phyloP scores from a whole-genome alignment of 2,888 invertebrate genomes.

The Perizoma flavofasciatum region DNA sequence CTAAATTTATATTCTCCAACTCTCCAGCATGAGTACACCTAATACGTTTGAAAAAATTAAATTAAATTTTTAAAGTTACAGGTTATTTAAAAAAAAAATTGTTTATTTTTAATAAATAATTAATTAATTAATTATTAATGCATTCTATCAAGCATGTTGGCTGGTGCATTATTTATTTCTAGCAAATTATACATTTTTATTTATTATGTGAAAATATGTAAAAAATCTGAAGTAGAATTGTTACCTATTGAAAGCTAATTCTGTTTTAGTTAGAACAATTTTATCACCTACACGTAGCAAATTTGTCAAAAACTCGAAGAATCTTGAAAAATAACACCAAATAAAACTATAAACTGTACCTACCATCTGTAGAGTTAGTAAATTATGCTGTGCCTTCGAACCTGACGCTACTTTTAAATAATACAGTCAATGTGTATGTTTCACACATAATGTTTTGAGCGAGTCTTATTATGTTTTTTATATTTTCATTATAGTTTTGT shows the following conservation, averaged over 20 bases:
- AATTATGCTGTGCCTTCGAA: constrained; percentile 23
- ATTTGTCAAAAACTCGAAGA: no score
- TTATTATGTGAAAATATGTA: constrained; percentile 1
- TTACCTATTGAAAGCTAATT: constrained; percentile 1
- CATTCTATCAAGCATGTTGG: constrained; percentile 33
- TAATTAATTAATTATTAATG: no score
- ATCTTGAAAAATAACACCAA: no score
- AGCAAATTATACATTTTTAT: constrained; percentile 21
- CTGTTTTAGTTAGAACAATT: not conserved
- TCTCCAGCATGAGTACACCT: no score
- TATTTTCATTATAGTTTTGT: no score
- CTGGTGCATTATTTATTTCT: constrained; percentile 27
- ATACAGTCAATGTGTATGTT: constrained; percentile 7
- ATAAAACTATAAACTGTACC: not conserved
- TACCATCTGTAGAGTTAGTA: constrained; percentile 8
- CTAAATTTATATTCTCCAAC: constrained; percentile 8
- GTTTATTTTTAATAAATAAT: no score
- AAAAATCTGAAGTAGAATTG: constrained; percentile 12
- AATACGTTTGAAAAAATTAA: no score
- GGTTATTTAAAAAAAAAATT: no score
- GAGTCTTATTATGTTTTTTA: no score
- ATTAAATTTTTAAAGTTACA: no score
- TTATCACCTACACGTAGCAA: no score
- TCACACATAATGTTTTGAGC: not conserved
- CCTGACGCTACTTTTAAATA: constrained; percentile 5